Conservation (phyloP, 2,888 invertebrate genomes). For the Eustalomyia histrio region DNA sequence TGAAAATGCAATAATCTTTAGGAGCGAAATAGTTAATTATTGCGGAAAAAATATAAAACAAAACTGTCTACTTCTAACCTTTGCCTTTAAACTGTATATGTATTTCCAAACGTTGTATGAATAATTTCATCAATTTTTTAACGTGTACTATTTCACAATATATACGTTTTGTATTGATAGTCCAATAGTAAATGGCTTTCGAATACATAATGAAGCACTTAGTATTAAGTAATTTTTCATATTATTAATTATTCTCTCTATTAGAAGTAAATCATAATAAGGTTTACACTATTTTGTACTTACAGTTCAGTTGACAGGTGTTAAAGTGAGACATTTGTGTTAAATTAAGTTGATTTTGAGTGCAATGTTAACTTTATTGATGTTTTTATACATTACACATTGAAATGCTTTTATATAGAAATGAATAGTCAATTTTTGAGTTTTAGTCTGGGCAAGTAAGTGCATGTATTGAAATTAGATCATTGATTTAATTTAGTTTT, state of each 20-base stretch:
- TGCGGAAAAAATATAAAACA: no score
- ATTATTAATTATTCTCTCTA: constrained; percentile 58
- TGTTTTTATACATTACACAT: neutral
- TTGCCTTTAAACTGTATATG: no score
- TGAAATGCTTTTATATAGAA: neutral
- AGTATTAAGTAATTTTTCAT: constrained; percentile 57
- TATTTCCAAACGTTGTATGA: no score
- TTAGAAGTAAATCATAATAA: constrained; percentile 54
- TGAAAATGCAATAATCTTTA: no score
- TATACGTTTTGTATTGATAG: constrained; percentile 53
- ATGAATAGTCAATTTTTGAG: neutral
- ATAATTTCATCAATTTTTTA: neutral
- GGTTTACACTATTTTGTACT: constrained; percentile 45
- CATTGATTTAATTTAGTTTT: no score
- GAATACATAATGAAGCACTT: constrained; percentile 60
- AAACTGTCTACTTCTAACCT: no score
- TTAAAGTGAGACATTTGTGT: constrained; percentile 41
- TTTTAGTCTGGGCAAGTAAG: no score
- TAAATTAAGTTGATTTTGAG: constrained; percentile 35
- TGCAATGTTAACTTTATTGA: neutral
- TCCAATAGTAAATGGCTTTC: constrained; percentile 38
- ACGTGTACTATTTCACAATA: constrained; percentile 31
- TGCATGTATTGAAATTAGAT: no score
- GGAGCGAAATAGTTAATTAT: no score
- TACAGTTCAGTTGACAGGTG: constrained; percentile 46